These are phyloP conservation scores for Melanophora roralis DNA, from an alignment of 2,888 invertebrate species.

Conservation along the genomic window DNA sequence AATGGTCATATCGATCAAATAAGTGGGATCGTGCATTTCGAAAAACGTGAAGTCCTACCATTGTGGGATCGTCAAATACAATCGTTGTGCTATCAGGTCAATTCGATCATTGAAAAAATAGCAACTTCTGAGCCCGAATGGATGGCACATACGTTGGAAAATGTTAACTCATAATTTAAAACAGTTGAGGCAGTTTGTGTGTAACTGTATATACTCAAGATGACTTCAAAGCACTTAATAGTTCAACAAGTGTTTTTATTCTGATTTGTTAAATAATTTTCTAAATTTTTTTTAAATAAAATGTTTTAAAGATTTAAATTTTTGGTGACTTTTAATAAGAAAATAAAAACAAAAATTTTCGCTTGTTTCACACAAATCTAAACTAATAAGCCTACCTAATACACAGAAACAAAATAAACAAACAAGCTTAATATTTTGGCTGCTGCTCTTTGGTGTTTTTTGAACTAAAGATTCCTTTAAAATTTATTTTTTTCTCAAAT, in stretches of 20 bases:
- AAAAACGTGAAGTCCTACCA: conserved; percentile 94
- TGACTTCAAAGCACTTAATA: no score
- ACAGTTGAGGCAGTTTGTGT: no score
- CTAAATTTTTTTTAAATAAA: conserved; percentile 10
- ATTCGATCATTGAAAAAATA: conserved; percentile 97
- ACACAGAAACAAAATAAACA: no score
- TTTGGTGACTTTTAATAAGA: no score
- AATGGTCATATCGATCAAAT: conserved; percentile 99
- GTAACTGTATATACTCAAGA: no score
- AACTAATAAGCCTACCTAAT: no score
- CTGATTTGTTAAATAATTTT: conserved; percentile 24
- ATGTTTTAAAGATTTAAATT: background rate
- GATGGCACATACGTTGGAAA: conserved; percentile 92
- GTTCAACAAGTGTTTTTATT: background rate
- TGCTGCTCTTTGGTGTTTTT: no score
- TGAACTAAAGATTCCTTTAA: no score
- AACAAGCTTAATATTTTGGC: no score
- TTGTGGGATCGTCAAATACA: conserved; percentile 99
- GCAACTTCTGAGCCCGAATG: conserved; percentile 93
- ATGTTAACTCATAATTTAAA: conserved; percentile 71
- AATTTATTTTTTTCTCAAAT: background rate
- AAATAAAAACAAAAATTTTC: no score
- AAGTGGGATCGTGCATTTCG: conserved; percentile 97
- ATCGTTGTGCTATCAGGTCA: conserved; percentile 97
- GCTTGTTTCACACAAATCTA: no score